phyloP scores from a whole-genome alignment of 2,888 invertebrate genomes.

The Oxyteleia sp. region DNA sequence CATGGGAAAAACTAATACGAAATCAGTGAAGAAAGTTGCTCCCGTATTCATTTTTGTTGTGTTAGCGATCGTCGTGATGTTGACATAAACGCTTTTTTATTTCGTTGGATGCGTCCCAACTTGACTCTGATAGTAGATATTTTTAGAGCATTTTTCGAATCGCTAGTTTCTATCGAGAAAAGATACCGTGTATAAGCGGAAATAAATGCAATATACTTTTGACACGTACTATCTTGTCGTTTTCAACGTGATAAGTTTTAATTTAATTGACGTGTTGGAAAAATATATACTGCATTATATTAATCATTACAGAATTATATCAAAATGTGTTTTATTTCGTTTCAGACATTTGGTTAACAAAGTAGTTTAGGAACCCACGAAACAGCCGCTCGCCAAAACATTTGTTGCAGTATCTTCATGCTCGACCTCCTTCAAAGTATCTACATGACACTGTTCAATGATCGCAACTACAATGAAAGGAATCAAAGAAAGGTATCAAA shows the following conservation, averaged over 20 bases:
- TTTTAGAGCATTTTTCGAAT: slow-evolving; percentile 51
- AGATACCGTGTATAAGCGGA: slow-evolving; percentile 37
- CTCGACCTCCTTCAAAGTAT: slow-evolving; percentile 29
- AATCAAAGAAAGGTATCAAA: slow-evolving; percentile 67
- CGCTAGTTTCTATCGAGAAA: slow-evolving; percentile 42
- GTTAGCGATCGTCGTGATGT: slow-evolving; percentile 52
- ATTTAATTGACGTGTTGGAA: slow-evolving; percentile 3
- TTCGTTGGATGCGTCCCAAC: slow-evolving; percentile 35
- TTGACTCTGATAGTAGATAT: slow-evolving; percentile 50
- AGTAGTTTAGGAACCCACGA: neutral
- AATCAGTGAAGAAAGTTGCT: slow-evolving; percentile 51
- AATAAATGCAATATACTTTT: slow-evolving; percentile 9
- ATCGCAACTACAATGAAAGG: slow-evolving; percentile 48
- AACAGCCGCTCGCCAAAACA: neutral
- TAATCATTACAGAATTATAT: too few species aligned
- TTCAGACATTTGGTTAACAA: neutral
- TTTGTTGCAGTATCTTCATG: too few species aligned
- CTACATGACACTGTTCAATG: slow-evolving; percentile 38
- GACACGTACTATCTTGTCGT: slow-evolving; percentile 12
- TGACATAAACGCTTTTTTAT: slow-evolving; percentile 61
- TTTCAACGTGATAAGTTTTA: slow-evolving; percentile 10
- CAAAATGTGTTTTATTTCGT: neutral
- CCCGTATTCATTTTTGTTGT: slow-evolving; percentile 56
- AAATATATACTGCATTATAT: neutral
- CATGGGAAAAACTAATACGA: slow-evolving; percentile 52